Conservation (phyloP, 2,797 vertebrate genomes). For the Sparus aurata region DNA sequence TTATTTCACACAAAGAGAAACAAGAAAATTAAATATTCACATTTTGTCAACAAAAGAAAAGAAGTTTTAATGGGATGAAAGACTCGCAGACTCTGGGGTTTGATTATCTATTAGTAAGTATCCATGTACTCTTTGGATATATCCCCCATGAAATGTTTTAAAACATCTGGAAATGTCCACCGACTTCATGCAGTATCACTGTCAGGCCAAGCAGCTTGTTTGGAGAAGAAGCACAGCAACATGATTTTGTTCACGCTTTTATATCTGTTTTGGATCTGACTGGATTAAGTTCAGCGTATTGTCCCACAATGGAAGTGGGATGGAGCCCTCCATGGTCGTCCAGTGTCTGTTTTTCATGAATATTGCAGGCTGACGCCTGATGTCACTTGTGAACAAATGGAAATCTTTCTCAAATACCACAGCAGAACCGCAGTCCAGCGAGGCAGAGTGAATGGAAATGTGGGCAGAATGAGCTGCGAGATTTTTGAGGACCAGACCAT, state of each 20-base stretch:
- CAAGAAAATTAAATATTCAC: not conserved
- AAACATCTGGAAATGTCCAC: conserved; percentile 24
- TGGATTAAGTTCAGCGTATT: conserved; percentile 15
- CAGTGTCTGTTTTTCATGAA: conserved; percentile 47
- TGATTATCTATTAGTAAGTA: not conserved
- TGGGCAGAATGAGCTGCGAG: conserved; percentile 63
- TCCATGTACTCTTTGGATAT: not conserved
- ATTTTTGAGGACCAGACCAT: conserved; percentile 39
- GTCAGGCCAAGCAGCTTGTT: conserved; percentile 6
- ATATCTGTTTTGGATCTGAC: conserved; percentile 21
- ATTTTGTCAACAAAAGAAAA: not conserved
- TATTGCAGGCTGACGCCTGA: conserved; percentile 45
- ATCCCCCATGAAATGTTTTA: not conserved
- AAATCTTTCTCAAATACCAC: conserved; percentile 60
- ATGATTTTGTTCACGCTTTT: conserved; percentile 30
- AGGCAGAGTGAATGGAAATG: conserved; percentile 62
- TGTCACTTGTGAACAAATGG: conserved; percentile 63
- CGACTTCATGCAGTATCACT: not conserved
- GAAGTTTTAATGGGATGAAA: not conserved
- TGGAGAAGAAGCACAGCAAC: conserved; percentile 26
- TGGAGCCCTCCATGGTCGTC: conserved; percentile 21
- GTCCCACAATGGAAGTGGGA: conserved; percentile 14
- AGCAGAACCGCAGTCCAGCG: conserved; percentile 49
- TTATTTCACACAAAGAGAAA: not conserved
- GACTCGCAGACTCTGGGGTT: not conserved